These are phyloP conservation scores for Salmo trutta DNA, from an alignment of 2,797 vertebrate species.

Conservation along the genomic window DNA sequence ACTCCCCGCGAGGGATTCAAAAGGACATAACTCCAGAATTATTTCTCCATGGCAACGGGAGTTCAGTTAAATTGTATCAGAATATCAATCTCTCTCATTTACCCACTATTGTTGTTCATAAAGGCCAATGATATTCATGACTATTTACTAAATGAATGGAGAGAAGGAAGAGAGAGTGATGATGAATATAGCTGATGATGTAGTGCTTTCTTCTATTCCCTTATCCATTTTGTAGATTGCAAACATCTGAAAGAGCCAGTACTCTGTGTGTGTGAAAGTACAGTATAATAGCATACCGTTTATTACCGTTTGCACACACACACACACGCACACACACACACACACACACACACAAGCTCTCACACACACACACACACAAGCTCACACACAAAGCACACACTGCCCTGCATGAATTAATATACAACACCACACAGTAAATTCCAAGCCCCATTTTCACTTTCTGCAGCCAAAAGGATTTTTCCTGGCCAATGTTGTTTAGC, in stretches of 20 bases:
- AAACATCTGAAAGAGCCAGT: not conserved
- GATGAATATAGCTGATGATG: not conserved
- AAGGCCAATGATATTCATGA: not conserved
- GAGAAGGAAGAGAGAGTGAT: not conserved
- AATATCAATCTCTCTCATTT: not conserved
- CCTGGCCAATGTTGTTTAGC: not conserved
- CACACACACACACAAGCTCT: not conserved
- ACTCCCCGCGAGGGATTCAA: not conserved
- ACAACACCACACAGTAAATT: too few species aligned
- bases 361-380: too few species aligned
- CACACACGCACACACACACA: not conserved
- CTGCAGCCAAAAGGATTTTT: not conserved
- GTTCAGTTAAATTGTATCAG: not conserved
- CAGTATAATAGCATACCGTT: not conserved
- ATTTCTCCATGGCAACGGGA: not conserved
- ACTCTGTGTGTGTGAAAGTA: not conserved
- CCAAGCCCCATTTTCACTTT: not conserved
- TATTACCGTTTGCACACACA: not conserved
- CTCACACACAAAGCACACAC: too few species aligned
- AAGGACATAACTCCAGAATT: not conserved
- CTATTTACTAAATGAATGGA: too few species aligned
- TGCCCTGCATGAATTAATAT: not conserved
- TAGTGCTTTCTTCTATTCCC: too few species aligned
- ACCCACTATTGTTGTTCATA: not conserved
- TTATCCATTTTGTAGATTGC: not conserved